Percentiles rank a stretch among this genome's conserved stretches.
Evolutionary conservation across 1,140 invertebrate species (phyloP).

Genomic region (Saccostrea cuccullata): DNA sequence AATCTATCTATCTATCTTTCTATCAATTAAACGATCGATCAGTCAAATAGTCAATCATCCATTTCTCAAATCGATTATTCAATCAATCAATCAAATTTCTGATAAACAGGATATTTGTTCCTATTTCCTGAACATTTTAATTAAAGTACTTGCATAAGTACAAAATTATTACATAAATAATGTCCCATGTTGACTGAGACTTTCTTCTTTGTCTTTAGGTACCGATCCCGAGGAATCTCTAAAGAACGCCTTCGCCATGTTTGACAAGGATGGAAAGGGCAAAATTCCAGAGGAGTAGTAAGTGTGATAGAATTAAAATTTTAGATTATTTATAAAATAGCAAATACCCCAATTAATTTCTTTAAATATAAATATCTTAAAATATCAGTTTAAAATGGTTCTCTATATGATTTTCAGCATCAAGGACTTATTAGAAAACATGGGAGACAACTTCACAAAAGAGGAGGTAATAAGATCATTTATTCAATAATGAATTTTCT

Average conservation of each 20-base stretch:
- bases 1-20: not conserved
- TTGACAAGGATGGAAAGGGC: constrained; percentile 86
- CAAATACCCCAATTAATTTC: no score
- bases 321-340: no score
- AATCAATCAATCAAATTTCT: no score
- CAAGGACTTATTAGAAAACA: constrained; percentile 95
- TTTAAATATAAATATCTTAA: no score
- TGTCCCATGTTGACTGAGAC: not conserved
- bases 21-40: no score
- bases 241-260: constrained; percentile 95
- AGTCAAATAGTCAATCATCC: not conserved
- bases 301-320: constrained; percentile 53
- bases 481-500: not conserved
- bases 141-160: no score
- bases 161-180: not conserved
- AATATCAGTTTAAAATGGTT: not conserved
- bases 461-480: constrained; percentile 83
- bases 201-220: constrained; percentile 75
- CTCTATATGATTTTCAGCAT: constrained; percentile 82
- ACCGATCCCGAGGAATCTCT: constrained; percentile 96
- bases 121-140: no score
- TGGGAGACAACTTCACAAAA: constrained; percentile 96
- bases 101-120: no score
- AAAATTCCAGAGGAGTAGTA: constrained; percentile 80
- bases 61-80: no score